Evolutionary conservation across 2,113 vertebrate genomes (phyloP).

Genomic region (Callopanchax toddi): DNA sequence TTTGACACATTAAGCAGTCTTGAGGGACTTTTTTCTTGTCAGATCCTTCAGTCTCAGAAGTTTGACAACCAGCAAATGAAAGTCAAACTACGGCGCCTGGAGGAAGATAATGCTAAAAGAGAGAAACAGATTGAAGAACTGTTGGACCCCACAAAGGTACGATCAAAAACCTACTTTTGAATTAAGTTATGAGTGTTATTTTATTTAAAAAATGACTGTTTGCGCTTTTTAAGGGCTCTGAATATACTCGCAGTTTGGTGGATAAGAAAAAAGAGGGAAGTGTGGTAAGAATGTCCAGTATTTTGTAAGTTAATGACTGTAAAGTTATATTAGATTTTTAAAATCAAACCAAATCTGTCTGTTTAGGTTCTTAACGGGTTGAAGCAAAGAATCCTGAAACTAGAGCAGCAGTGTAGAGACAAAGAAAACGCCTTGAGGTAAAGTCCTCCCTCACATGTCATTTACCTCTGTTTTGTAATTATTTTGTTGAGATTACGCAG

Average conservation of each 20-base stretch:
- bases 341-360: slow-evolving; percentile 31
- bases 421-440: slow-evolving; percentile 87
- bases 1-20: neutral
- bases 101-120: slow-evolving; percentile 89
- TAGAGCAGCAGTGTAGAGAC: slow-evolving; percentile 92
- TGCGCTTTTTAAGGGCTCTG: slow-evolving; percentile 76
- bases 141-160: slow-evolving; percentile 85
- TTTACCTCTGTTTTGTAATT: neutral
- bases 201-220: neutral
- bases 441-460: neutral
- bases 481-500: neutral
- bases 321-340: neutral
- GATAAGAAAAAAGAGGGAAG: slow-evolving; percentile 84
- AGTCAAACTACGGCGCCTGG: slow-evolving; percentile 87
- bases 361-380: slow-evolving; percentile 86
- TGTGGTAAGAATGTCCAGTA: slow-evolving; percentile 79
- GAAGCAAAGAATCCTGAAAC: slow-evolving; percentile 88
- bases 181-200: neutral
- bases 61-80: slow-evolving; percentile 85
- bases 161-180: neutral
- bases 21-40: slow-evolving; percentile 4
- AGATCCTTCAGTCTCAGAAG: slow-evolving; percentile 89
- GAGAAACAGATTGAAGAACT: slow-evolving; percentile 92
- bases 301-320: neutral
- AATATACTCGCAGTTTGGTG: slow-evolving; percentile 83